Conservation (phyloP, 1,140 invertebrate genomes). For the Saccostrea glomerata region DNA sequence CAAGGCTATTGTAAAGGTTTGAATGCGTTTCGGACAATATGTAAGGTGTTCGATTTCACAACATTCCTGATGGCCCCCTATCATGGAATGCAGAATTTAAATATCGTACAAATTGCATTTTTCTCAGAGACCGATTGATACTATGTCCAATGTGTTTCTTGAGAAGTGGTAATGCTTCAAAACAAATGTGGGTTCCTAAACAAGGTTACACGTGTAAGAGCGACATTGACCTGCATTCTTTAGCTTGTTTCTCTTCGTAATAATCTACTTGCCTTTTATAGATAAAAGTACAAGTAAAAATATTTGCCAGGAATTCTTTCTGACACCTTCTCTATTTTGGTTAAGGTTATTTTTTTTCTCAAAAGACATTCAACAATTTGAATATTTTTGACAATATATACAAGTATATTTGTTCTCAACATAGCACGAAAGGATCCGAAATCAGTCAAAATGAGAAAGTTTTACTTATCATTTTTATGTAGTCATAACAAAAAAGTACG, state of each 20-base stretch:
- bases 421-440: no score
- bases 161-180: no score
- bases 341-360: background rate
- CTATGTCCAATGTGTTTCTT: background rate
- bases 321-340: background rate
- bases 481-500: no score
- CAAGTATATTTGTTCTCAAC: no score
- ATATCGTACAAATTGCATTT: background rate
- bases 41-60: conserved; percentile 9
- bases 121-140: background rate
- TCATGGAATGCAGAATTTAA: background rate
- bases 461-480: no score
- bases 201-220: background rate
- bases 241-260: background rate
- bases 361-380: no score
- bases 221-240: background rate
- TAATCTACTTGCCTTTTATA: background rate
- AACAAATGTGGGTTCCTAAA: background rate
- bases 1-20: background rate
- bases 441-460: no score
- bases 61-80: background rate
- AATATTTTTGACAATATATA: no score
- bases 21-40: background rate
- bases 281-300: conserved; percentile 4
- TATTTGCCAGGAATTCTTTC: background rate